These are phyloP conservation scores for Cheilosia vernalis DNA, from an alignment of 2,888 invertebrate genomes.

Conservation along the genomic window DNA sequence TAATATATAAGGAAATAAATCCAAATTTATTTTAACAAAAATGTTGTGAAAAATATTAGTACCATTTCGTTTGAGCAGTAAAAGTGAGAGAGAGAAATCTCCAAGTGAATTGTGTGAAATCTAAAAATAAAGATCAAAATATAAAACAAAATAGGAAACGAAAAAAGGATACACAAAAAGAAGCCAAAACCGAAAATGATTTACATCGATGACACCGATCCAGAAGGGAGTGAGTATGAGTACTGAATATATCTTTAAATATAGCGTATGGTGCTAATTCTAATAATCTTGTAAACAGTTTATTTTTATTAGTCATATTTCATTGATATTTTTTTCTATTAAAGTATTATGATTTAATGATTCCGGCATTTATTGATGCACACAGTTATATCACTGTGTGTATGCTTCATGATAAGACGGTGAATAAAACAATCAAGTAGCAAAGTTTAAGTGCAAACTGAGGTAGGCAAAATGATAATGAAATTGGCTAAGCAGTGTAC, in stretches of 20 bases:
- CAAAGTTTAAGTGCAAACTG: constrained; percentile 57
- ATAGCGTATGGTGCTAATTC: not conserved
- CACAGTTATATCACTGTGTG: constrained; percentile 11
- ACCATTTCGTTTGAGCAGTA: not conserved
- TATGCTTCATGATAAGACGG: constrained; percentile 38
- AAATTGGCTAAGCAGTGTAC: constrained; percentile 31
- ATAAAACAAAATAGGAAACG: constrained; percentile 53
- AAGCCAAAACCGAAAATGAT: constrained; percentile 87
- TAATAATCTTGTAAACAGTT: not conserved
- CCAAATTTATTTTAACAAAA: constrained; percentile 7
- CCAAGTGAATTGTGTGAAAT: constrained; percentile 7
- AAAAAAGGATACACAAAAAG: constrained; percentile 69
- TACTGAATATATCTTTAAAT: constrained; percentile 38
- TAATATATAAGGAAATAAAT: not conserved
- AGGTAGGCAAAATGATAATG: constrained; percentile 50
- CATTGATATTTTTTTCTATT: constrained; percentile 11
- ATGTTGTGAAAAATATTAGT: constrained; percentile 40
- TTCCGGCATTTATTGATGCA: constrained; percentile 41
- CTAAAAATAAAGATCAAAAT: constrained; percentile 10
- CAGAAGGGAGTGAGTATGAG: constrained; percentile 94
- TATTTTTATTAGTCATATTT: not conserved
- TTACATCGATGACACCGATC: constrained; percentile 95
- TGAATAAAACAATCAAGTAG: constrained; percentile 8
- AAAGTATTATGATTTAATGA: constrained; percentile 28
- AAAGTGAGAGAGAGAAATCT: constrained; percentile 34